Base-by-base conservation (phyloP, 1,140 invertebrate species). In the Aphaenogaster ashmeadi region DNA sequence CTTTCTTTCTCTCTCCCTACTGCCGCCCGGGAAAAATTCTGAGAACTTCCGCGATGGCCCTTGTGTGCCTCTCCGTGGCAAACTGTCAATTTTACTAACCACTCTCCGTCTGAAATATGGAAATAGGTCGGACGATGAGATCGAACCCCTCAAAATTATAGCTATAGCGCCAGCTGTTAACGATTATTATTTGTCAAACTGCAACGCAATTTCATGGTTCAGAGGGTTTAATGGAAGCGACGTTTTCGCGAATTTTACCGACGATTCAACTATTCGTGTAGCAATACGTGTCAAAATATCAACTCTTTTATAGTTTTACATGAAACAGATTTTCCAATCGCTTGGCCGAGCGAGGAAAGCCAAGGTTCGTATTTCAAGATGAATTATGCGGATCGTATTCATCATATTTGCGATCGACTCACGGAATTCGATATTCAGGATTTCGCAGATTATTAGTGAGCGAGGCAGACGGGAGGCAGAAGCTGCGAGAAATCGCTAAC, bases 121-220 rank as follows among this genome's bases (percentile, higher is more conserved):
- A 74, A 58, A 83, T 74, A 47, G 67, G 67, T 58, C 38, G 52
- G 8, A 44, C 18, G 66, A 72, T 44, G 54, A 27, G 27, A 54
- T 80, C 33, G 62, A 47, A 11, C 13, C 64, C 8, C 38, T 56
- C 36, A 44, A 41, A 72, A 83, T 83, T 74, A 47, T 27, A 60
- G 7, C 41, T 27, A 47, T 74, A 38, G 44, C 38, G 67, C 21
- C 33, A 47, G 13, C 77, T 33, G 52, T 80, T 66, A 72, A 83
- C 50, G 52, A 83, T 83, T 58, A 83, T 83, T 72, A 83, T 83
- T 44, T 72, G 38, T 41, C 52, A 41, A 83, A 58, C 36, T 83
- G 50, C 44, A 36, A 58, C 8, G 80, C 50, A 69, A 71, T 81
- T 81, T 54, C 62, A 66, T 3, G 62, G 47, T 36, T 80, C 38